Evolutionary conservation across 1,140 invertebrate species (phyloP), one percentile per base, ranked within the genome.

Genomic region (Portunus trituberculatus): DNA sequence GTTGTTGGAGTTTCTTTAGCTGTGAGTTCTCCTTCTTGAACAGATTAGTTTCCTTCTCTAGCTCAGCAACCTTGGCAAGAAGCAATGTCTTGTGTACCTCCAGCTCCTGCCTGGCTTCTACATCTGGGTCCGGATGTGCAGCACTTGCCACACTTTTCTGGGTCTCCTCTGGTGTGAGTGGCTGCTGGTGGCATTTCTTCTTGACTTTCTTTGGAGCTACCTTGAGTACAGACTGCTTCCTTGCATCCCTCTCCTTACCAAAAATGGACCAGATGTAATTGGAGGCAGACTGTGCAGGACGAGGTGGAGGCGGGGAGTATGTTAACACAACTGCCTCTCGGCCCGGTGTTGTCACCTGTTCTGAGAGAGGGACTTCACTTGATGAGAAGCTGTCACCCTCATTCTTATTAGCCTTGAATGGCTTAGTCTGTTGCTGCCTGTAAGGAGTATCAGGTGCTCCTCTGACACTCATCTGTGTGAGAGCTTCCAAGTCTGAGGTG

Each of bases 11-110:
- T 46, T 83, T 92, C 59, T 91, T 76, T 3, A 95, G n/a, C 20
- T 84, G 90, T 48, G 76, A 32, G 87, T 91, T 96, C 31, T 96
- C 92, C 88, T 91, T 96, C 87, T 96, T 94, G 86, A 96, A 96
- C 16, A 82, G 93, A 45, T 96, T 52, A 39, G 96, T 96, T 93
- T 96, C 96, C 16, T 96, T 95, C 86, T 96, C 96, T 14, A 96
- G 91, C 83, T 96, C 96, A 32, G 86, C 39, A 16, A 96, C 76
- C 88, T 96, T 96, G 48, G 95, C 89, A 14, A 96, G 76, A 39
- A 96, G 91, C 45, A 96, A 93, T 8, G 93, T 93, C 83, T 96
- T 96, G 52, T 95, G 89, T 87, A 91, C 82, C 20, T 96, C 92
- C 31, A 95, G 1, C 29, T 95, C 94, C 87, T 89, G 25, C 29